Conservation (phyloP, 2,797 vertebrate genomes). For the Mallotus villosus region DNA sequence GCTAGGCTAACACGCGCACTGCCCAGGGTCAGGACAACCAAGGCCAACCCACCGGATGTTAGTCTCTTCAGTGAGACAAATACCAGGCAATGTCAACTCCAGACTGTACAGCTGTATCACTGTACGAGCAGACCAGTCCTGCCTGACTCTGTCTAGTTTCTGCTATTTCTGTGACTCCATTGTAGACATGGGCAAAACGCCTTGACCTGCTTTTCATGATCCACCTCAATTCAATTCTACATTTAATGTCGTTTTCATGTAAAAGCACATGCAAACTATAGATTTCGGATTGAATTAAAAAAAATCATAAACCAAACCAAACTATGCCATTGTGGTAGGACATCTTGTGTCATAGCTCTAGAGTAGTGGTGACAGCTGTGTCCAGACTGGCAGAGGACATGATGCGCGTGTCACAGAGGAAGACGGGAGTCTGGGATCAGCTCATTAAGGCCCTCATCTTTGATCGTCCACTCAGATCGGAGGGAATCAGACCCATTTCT, state of each 20-base stretch:
- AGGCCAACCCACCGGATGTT: slow-evolving; percentile 30
- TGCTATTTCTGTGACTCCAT: slow-evolving; percentile 15
- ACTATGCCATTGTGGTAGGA: slow-evolving; percentile 30
- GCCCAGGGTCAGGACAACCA: slow-evolving; percentile 52
- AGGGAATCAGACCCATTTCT: slow-evolving; percentile 62
- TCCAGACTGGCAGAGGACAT: slow-evolving; percentile 38
- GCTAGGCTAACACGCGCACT: slow-evolving; percentile 41
- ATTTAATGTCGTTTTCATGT: no score
- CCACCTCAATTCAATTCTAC: no score
- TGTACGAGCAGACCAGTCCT: slow-evolving; percentile 16
- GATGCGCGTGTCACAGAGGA: slow-evolving; percentile 52
- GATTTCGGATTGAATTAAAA: no score
- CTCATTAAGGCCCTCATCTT: slow-evolving; percentile 68
- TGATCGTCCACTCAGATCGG: slow-evolving; percentile 51
- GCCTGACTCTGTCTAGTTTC: background rate
- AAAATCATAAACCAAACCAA: slow-evolving; percentile 23
- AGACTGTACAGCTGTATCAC: slow-evolving; percentile 10
- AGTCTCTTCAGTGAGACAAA: slow-evolving; percentile 36
- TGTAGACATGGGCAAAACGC: no score
- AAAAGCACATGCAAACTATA: no score
- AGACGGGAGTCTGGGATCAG: slow-evolving; percentile 62
- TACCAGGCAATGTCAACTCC: slow-evolving; percentile 32
- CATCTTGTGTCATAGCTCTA: slow-evolving; percentile 50
- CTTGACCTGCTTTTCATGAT: no score
- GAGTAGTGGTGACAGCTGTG: slow-evolving; percentile 67